A percentile compares a stretch with the other conserved stretches of the same genome.
phyloP scores from a whole-genome alignment of 2,113 vertebrate species.

The Columba livia region DNA sequence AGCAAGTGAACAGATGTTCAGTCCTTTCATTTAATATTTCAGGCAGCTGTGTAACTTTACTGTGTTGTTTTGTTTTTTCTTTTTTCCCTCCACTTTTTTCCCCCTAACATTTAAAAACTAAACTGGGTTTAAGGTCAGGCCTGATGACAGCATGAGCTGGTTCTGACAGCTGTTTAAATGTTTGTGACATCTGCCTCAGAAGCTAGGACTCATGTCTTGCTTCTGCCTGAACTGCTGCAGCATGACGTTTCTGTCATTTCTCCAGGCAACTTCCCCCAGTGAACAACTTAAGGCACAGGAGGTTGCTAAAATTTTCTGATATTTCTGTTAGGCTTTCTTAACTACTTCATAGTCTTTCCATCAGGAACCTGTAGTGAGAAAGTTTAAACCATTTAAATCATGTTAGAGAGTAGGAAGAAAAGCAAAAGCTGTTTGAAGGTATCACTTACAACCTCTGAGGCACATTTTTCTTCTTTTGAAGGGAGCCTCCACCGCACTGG shows the following conservation, averaged over 20 bases:
- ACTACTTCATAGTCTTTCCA: neutral
- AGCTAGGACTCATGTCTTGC: neutral
- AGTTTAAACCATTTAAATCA: neutral
- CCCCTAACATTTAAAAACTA: conserved; percentile 74
- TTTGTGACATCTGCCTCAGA: conserved; percentile 72
- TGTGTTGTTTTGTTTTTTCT: neutral
- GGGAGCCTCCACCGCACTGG: rapidly evolving
- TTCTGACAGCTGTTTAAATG: conserved; percentile 81
- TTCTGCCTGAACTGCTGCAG: neutral
- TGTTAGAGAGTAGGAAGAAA: neutral
- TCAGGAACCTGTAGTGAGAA: neutral
- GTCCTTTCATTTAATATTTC: conserved; percentile 80
- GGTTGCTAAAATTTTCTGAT: neutral
- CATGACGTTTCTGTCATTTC: neutral
- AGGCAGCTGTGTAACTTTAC: conserved; percentile 76
- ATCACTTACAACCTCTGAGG: neutral
- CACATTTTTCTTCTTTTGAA: neutral
- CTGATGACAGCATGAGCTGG: conserved; percentile 63
- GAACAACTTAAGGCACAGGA: neutral
- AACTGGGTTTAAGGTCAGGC: conserved; percentile 77
- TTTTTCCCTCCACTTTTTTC: neutral
- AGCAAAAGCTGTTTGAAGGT: neutral
- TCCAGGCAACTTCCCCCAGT: neutral
- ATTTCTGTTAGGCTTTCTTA: neutral
- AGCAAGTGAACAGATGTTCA: conserved; percentile 80